Base-by-base conservation (phyloP, 2,797 vertebrate species). In the Gadopsis bispinosus region DNA sequence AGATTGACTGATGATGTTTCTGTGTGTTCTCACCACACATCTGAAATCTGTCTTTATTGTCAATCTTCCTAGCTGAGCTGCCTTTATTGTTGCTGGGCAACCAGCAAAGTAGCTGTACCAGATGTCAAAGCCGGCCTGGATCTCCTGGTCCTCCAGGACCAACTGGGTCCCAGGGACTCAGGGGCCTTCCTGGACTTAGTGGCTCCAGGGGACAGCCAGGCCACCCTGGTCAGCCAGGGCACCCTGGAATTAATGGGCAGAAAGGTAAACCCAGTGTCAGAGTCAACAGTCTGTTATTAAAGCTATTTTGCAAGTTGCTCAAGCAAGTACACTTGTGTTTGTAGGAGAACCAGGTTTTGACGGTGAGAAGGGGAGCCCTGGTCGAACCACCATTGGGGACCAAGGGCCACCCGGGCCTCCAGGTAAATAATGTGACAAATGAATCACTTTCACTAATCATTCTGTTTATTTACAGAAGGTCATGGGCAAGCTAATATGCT, bases 321-420 rank as follows among this genome's bases (percentile, higher is more conserved):
- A n/a, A 71, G 58, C 14, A 64, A 50, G 8, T 7, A 39, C 9
- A 43, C 7, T 82, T 84, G 26, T 83, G 48, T 92, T 87, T 92
- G 53, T 88, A 99, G 98, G 98, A 29, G 93, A 95, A 47, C 94
- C 94, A 53, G 98, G 98, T 84, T 94, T 94, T 71, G 94, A 93
- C 3, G 97, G 98, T 2, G 96, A 95, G 58, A 98, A 96, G 78
- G 98, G 98, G 47, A 96, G n/a, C 68, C 95, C 94, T 94, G 97
- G 98, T 88, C 87, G 95, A 74, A 95, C 95, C 2, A 88, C 86
- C n/a, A 90, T 89, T 81, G 98, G 98, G 76, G 95, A 96, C 26
- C 97, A 94, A 79, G 98, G 98, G 0, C 95, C 95, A 19, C 96
- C 95, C 14, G 98, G 98, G 62, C 95, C 93, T 58, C 96, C 95